Evolutionary conservation across 53 echinoderm and acorn worm genomes (phyloP).

Genomic region (Arbacia lixula): DNA sequence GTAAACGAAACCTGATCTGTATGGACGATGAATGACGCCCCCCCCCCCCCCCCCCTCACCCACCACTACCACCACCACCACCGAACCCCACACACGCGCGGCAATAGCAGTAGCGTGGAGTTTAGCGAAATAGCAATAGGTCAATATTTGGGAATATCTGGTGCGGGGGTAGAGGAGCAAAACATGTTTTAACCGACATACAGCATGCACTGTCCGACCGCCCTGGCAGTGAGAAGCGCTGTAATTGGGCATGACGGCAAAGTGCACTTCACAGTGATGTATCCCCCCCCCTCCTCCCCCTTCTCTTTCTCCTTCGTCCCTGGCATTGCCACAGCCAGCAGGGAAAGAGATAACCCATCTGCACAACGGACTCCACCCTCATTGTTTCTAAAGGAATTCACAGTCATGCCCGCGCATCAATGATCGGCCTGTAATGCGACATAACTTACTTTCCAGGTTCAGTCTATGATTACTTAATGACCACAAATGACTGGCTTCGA

Average conservation of each 20-base stretch:
- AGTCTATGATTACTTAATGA: too few relatives aligned
- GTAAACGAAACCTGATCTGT: slow-evolving; percentile 28
- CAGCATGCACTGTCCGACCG: not conserved
- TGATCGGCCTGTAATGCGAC: too few relatives aligned
- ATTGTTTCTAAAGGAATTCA: too few relatives aligned
- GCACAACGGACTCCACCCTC: too few relatives aligned
- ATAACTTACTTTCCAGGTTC: too few relatives aligned
- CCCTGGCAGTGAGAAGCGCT: too few relatives aligned
- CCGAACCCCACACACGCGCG: too few relatives aligned
- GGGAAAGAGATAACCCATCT: too few relatives aligned
- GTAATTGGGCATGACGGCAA: slow-evolving; percentile 27
- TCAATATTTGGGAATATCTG: slow-evolving; percentile 47
- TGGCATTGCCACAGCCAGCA: too few relatives aligned
- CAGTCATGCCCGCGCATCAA: too few relatives aligned
- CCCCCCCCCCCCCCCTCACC: not conserved
- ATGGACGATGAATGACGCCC: slow-evolving; percentile 1
- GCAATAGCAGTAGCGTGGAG: not conserved
- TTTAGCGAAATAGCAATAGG: slow-evolving; percentile 14
- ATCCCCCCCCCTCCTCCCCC: not conserved
- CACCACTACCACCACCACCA: not conserved
- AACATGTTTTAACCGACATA: slow-evolving; percentile 36
- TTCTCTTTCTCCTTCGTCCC: too few relatives aligned
- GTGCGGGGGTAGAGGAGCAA: slow-evolving; percentile 39
- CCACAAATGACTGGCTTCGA: too few relatives aligned
- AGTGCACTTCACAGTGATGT: slow-evolving; percentile 9